Percentiles rank a stretch among this genome's conserved stretches.
Evolutionary conservation across 2,797 vertebrate species (phyloP).

Genomic region (Chelidonichthys spinosus): DNA sequence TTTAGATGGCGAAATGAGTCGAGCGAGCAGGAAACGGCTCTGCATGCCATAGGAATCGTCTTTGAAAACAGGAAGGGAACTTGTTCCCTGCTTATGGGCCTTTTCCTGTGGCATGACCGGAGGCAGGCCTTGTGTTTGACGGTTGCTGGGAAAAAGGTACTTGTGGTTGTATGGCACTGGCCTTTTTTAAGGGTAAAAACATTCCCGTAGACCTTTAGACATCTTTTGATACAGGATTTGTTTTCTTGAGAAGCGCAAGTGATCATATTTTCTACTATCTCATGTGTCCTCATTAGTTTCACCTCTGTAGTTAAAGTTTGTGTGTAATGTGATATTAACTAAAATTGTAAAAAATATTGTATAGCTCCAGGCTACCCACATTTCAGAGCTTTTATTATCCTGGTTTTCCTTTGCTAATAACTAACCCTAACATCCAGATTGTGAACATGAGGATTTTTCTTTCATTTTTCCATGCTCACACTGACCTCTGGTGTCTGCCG

Average conservation of each 20-base stretch:
- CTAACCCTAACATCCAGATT: constrained; percentile 7
- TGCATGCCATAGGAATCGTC: constrained; percentile 87
- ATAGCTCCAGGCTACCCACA: not conserved
- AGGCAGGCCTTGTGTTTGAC: constrained; percentile 82
- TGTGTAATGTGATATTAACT: constrained; percentile 9
- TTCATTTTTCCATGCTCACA: constrained; percentile 14
- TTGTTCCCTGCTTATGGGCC: constrained; percentile 89
- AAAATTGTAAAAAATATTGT: not conserved
- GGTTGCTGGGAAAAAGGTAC: constrained; percentile 86
- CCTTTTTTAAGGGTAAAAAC: constrained; percentile 78
- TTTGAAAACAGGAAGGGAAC: constrained; percentile 96
- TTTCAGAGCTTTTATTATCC: constrained; percentile 1
- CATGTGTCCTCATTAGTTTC: constrained; percentile 2
- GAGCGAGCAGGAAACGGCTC: constrained; percentile 86
- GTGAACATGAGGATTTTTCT: not conserved
- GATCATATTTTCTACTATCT: not conserved
- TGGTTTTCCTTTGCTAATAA: constrained; percentile 11
- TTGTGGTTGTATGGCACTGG: constrained; percentile 81
- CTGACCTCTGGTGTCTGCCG: constrained; percentile 68
- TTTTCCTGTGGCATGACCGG: constrained; percentile 92
- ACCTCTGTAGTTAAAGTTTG: constrained; percentile 2
- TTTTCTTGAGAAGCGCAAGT: constrained; percentile 21
- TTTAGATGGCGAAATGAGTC: constrained; percentile 82
- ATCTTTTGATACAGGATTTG: constrained; percentile 36
- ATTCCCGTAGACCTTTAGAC: constrained; percentile 32